These are phyloP conservation scores for Eledona agricola DNA, from an alignment of 2,888 invertebrate species.

Conservation along the genomic window DNA sequence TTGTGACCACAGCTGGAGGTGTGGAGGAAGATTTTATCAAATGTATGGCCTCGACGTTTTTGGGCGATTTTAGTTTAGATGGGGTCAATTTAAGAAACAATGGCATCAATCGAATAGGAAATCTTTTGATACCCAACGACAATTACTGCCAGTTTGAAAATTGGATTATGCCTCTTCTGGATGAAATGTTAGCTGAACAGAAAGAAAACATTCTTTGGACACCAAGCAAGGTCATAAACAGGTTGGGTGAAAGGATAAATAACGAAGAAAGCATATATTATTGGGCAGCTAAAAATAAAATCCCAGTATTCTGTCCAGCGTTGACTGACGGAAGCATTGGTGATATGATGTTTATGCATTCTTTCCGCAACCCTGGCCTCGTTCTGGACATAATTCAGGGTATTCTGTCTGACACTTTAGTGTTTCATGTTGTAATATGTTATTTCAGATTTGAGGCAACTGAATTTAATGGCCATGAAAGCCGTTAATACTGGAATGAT, in stretches of 20 bases:
- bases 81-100: conserved; percentile 82
- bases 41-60: conserved; percentile 92
- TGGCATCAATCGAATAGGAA: conserved; percentile 87
- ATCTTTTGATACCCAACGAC: conserved; percentile 95
- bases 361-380: conserved; percentile 90
- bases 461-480: conserved; percentile 95
- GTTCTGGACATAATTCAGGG: conserved; percentile 91
- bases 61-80: conserved; percentile 89
- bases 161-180: conserved; percentile 94
- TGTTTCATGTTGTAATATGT: background rate
- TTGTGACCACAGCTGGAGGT: conserved; percentile 98
- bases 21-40: conserved; percentile 99
- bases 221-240: conserved; percentile 85
- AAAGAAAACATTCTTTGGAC: conserved; percentile 84
- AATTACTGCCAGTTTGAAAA: conserved; percentile 98
- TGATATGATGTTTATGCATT: conserved; percentile 99
- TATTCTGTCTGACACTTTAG: conserved; percentile 54
- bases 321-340: conserved; percentile 97
- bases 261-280: conserved; percentile 93
- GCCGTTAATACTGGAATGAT: conserved; percentile 95
- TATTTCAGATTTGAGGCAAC: conserved; percentile 77
- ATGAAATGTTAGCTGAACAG: conserved; percentile 91
- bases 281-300: conserved; percentile 96
- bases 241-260: conserved; percentile 90
- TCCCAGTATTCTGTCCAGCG: conserved; percentile 97